Base-by-base conservation (phyloP, 2,113 vertebrate genomes). In the Mastomys natalensis region DNA sequence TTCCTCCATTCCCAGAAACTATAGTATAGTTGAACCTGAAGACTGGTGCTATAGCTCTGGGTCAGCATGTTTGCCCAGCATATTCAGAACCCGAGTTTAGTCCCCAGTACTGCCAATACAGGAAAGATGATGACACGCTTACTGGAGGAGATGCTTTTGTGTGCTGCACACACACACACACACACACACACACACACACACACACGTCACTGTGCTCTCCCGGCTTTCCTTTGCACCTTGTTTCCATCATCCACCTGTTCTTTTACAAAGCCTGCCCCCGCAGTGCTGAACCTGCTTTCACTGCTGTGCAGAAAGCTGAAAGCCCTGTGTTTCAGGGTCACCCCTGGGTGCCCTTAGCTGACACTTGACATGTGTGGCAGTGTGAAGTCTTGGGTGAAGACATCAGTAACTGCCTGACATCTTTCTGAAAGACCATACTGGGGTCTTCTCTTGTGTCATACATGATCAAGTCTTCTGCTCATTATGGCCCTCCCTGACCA, bases 321-420 rank as follows among this genome's bases (percentile, higher is more conserved):
- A 64, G 53, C 19, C 9, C 51, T 55, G 0, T 21, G 3, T 16
- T 24, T 55, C 62, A 64, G 17, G 62, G 7, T 64, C 1, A 1
- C 12, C 53, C 17, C 22, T 22, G 8, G 53, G 31, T 58, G 53
- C 29, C 58, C 62, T 78, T 6, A 48, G 45, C 55, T 64, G 45
- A 68, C 21, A 74, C 6, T 29, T 24, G 16, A 17, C 21, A 11
- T 40, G 5, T 19, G 34, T 85, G 53, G 43, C n/a, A 5, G 7
- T 3, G 1, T 40, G 60, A 78, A 53, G 64, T 7, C 68, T 31
- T 77, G 43, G 45, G 29, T 55, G 13, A 43, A 26, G 81, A 82
- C 29, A 13, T 34, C 11, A 48, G 12, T 66, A 16, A 73, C 3
- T 6, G 40, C 55, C 58, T 26, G 3, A 43, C 62, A 37, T 34